Base-by-base conservation (phyloP, 1,140 invertebrate species). In the Micrasema minimum region DNA sequence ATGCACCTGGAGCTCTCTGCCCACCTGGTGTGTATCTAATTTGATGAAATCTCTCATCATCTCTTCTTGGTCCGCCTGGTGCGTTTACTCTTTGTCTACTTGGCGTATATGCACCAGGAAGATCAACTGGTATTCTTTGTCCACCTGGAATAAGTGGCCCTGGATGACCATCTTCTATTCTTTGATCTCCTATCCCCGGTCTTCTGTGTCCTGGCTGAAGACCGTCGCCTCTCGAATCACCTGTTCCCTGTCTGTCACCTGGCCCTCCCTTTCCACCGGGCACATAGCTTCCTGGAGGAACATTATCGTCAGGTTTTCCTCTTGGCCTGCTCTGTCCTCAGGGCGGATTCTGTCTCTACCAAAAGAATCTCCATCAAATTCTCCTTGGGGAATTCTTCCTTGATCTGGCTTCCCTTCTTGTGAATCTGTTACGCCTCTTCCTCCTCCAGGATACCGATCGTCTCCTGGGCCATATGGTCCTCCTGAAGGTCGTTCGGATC, bases 71-170 rank as follows among this genome's bases (percentile, higher is more conserved):
- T 55, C 51, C 53, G 12, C 43, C 38, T 5, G 14, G 35, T 1
- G 23, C 50, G 10, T 71, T 51, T 65, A 35, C 61, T 43, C 14
- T 22, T 59, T 45, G 35, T 55, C 61, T 61, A 59, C 31, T 23
- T 66, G 41, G 46, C n/a, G 26, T 22, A 12, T 22, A 11, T 38
- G 11, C 9, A 6, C 16, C 23, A 10, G 23, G 18, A 20, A 11
- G 31, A 16, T 6, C 22, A 31, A n/a, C 45, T 31, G 4, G n/a
- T 22, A 18, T 22, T 35, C 53, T 43, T 14, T 50, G 22, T 10
- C 46, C 37, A 43, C 37, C 57, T 20, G 48, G 22, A 20, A 11
- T 16, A 11, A 18, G 55, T 46, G 38, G n/a, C 16, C 6, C 23
- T 18, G 43, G 46, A 16, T 23, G 16, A n/a, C n/a, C n/a, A n/a